A percentile compares a stretch with the other conserved stretches of the same genome.
phyloP scores from a whole-genome alignment of 1,140 invertebrate genomes.

The Chironomus striatipennis region DNA sequence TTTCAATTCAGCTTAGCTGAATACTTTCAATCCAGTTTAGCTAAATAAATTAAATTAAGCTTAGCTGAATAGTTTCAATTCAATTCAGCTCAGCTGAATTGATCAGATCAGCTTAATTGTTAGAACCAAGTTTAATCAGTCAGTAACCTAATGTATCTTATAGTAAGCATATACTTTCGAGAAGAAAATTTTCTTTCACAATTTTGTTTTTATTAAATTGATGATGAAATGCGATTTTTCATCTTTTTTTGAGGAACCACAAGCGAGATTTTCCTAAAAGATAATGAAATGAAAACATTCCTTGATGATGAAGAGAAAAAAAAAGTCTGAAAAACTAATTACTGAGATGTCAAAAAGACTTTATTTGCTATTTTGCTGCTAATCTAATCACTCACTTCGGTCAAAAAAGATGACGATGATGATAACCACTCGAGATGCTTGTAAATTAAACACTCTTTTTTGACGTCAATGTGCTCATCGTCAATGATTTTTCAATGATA shows the following conservation, averaged over 20 bases:
- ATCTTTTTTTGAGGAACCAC: not conserved
- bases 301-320: not conserved
- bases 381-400: constrained; percentile 15
- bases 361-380: not conserved
- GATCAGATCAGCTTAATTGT: too few species aligned
- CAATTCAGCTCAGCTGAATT: too few species aligned
- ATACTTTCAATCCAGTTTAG: too few species aligned
- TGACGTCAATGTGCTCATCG: constrained; percentile 18
- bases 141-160: too few species aligned
- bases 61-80: too few species aligned
- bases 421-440: not conserved
- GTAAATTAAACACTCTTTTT: too few species aligned
- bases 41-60: too few species aligned
- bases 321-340: not conserved
- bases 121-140: too few species aligned
- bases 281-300: not conserved
- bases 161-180: too few species aligned
- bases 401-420: not conserved
- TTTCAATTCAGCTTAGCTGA: too few species aligned
- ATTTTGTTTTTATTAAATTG: too few species aligned
- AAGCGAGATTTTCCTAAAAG: not conserved
- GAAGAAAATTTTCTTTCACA: too few species aligned
- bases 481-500: constrained; percentile 21
- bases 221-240: not conserved
- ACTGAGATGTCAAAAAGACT: not conserved